Conservation (phyloP, 2,113 vertebrate genomes). For the Girardinichthys multiradiatus region DNA sequence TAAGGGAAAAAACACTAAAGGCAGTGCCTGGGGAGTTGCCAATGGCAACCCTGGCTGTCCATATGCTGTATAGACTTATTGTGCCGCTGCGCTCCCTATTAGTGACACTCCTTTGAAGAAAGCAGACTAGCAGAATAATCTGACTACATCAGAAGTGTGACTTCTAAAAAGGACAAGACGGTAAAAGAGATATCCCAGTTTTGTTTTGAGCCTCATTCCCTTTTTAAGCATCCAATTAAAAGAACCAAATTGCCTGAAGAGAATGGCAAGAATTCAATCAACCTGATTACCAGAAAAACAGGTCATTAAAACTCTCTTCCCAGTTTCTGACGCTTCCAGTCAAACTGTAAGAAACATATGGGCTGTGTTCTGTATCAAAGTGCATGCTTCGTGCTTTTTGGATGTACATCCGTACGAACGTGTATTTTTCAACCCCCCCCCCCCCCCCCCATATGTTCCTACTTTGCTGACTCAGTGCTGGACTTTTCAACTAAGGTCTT, state of each 20-base stretch:
- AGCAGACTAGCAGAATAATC: constrained; percentile 34
- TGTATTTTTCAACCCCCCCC: background rate
- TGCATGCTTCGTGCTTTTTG: background rate
- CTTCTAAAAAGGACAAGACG: constrained; percentile 9
- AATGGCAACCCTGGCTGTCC: constrained; percentile 72
- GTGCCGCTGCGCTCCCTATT: constrained; percentile 58
- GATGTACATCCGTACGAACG: background rate
- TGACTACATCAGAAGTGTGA: constrained; percentile 38
- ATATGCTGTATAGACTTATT: constrained; percentile 67
- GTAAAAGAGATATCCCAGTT: constrained; percentile 44
- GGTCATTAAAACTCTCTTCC: constrained; percentile 58
- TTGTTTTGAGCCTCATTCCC: constrained; percentile 48
- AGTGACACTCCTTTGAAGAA: constrained; percentile 56
- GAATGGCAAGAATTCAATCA: constrained; percentile 62
- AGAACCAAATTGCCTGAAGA: constrained; percentile 62
- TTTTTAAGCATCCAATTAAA: constrained; percentile 69
- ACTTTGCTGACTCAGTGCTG: constrained; percentile 54
- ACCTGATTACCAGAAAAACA: constrained; percentile 65
- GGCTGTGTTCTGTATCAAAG: background rate
- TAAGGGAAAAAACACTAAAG: constrained; percentile 61
- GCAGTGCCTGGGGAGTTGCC: constrained; percentile 75
- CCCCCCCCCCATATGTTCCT: background rate
- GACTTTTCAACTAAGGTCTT: constrained; percentile 23
- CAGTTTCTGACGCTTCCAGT: constrained; percentile 35
- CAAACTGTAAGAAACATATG: constrained; percentile 29